Percentiles rank a stretch among this genome's conserved stretches.
phyloP scores from a whole-genome alignment of 23 tunicate species.

The Trididemnum nubilum region DNA sequence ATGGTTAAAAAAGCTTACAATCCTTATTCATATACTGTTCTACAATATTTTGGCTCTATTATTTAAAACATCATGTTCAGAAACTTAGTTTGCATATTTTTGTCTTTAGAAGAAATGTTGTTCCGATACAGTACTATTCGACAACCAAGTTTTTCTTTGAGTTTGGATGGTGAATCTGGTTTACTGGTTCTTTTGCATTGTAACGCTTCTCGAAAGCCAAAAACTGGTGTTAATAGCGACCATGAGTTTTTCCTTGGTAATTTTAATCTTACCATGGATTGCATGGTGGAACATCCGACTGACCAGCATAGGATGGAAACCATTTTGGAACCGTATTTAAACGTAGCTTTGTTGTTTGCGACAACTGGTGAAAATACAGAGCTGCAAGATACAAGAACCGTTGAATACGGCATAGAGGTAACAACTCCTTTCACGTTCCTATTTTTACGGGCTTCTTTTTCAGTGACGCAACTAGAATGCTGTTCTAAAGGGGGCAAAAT shows the following conservation, averaged over 20 bases:
- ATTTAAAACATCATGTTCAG: too few species aligned
- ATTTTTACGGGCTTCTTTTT: background rate
- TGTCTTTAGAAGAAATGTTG: slow-evolving; percentile 35
- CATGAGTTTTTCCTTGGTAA: slow-evolving; percentile 17
- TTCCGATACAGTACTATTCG: slow-evolving; percentile 8
- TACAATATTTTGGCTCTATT: too few species aligned
- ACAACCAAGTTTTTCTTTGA: slow-evolving; percentile 20
- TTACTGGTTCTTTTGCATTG: slow-evolving; percentile 54
- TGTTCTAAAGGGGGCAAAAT: too few species aligned
- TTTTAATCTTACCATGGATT: slow-evolving; percentile 18
- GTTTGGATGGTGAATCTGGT: slow-evolving; percentile 35
- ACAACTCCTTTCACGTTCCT: background rate
- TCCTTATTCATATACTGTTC: too few species aligned
- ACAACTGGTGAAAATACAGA: background rate
- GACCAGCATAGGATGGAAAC: background rate
- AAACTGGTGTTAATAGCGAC: background rate
- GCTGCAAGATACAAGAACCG: background rate
- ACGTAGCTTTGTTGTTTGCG: slow-evolving; percentile 24
- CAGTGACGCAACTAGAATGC: background rate
- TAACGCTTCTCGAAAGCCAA: slow-evolving; percentile 34
- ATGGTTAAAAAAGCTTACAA: too few species aligned
- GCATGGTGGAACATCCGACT: slow-evolving; percentile 40
- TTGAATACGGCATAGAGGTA: slow-evolving; percentile 22
- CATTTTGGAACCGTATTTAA: slow-evolving; percentile 47
- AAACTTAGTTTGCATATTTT: too few species aligned